A percentile compares a stretch with the other conserved stretches of the same genome.
Evolutionary conservation across 1,140 invertebrate genomes (phyloP).

Genomic region (Drosophila pandora): DNA sequence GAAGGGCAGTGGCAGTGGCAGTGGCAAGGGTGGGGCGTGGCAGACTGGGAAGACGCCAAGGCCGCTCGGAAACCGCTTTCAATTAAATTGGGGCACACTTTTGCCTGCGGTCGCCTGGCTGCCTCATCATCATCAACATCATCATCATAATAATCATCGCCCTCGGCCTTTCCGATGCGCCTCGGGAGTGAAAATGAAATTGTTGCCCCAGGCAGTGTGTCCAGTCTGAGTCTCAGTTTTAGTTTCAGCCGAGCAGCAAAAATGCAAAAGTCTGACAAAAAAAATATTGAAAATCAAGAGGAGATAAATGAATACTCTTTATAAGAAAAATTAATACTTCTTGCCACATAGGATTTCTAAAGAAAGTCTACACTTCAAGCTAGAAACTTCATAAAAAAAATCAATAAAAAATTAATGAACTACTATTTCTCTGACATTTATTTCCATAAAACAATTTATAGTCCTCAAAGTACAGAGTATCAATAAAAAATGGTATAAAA

Average conservation of each 20-base stretch:
- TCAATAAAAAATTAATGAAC: not conserved
- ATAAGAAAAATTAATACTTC: not conserved
- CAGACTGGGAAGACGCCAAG: slow-evolving; percentile 40
- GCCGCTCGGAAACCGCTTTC: slow-evolving; percentile 77
- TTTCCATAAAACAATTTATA: not conserved
- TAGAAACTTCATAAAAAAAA: not conserved
- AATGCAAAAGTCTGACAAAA: not conserved
- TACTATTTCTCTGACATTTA: too few relatives aligned
- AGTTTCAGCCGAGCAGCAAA: slow-evolving; percentile 23
- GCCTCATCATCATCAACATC: slow-evolving; percentile 29
- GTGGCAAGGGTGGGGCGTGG: not conserved
- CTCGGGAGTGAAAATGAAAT: slow-evolving; percentile 79
- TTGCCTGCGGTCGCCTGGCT: slow-evolving; percentile 68
- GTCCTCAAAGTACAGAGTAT: not conserved
- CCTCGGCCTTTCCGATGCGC: slow-evolving; percentile 50
- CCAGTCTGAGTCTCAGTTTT: slow-evolving; percentile 28
- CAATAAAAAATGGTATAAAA: not conserved
- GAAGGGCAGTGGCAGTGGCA: not conserved
- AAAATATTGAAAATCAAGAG: not conserved
- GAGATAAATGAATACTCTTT: not conserved
- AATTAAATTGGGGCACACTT: slow-evolving; percentile 81
- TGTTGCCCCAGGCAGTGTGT: slow-evolving; percentile 49
- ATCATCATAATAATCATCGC: slow-evolving; percentile 38
- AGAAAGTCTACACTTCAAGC: not conserved
- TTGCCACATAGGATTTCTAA: too few relatives aligned